A percentile compares a stretch with the other conserved stretches of the same genome.
Evolutionary conservation across 2,888 invertebrate genomes (phyloP).

Genomic region (Poecilobothrus nobilitatus): DNA sequence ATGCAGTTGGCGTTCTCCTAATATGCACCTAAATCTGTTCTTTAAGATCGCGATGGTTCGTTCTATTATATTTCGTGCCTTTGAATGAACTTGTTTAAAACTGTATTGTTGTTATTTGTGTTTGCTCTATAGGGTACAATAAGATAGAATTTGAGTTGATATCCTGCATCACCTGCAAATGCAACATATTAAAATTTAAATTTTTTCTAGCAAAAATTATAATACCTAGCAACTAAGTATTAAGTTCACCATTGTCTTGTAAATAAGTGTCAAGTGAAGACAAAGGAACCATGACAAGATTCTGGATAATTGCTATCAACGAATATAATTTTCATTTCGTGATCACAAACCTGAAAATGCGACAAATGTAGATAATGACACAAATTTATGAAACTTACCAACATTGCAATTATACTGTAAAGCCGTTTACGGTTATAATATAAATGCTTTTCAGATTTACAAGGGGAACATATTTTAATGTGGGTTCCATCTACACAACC

Average conservation of each 20-base stretch:
- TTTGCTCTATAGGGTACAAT: constrained; percentile 11
- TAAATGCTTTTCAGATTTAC: constrained; percentile 2
- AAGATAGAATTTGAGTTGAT: constrained; percentile 12
- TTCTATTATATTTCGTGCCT: constrained; percentile 16
- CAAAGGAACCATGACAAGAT: constrained; percentile 14
- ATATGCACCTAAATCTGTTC: constrained; percentile 14
- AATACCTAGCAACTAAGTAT: constrained; percentile 15
- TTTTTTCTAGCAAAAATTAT: background rate
- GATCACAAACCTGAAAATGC: constrained; percentile 12
- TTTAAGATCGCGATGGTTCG: constrained; percentile 14
- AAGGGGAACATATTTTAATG: constrained; percentile 10
- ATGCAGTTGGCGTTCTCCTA: constrained; percentile 15
- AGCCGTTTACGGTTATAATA: constrained; percentile 11
- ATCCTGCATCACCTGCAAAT: constrained; percentile 14
- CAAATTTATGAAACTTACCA: background rate
- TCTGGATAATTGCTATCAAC: constrained; percentile 17
- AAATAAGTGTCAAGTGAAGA: constrained; percentile 12
- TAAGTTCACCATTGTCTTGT: background rate
- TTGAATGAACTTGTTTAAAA: constrained; percentile 14
- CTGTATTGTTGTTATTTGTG: too few relatives aligned
- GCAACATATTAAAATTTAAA: background rate
- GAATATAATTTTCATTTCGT: constrained; percentile 14
- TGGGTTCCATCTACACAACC: constrained; percentile 14
- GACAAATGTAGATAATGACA: background rate
- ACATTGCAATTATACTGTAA: constrained; percentile 11